phyloP scores from a whole-genome alignment of 2,797 vertebrate species.

The Macropodus opercularis region DNA sequence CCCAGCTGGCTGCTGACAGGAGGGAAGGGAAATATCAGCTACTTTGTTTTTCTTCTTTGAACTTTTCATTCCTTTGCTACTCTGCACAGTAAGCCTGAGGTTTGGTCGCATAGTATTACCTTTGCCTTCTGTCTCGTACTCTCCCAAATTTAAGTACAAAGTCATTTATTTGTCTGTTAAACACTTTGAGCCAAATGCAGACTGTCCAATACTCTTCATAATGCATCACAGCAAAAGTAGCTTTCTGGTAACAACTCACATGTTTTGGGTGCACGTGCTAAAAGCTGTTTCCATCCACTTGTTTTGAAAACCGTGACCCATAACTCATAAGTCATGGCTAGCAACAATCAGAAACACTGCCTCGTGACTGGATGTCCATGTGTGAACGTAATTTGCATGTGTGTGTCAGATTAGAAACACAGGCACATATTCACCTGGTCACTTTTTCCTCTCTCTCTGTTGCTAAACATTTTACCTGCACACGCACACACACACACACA shows the following conservation, averaged over 20 bases:
- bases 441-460: too few species aligned
- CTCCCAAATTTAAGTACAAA: constrained; percentile 10
- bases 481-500: too few species aligned
- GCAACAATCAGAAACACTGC: constrained; percentile 34
- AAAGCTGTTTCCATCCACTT: constrained; percentile 60
- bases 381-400: constrained; percentile 22
- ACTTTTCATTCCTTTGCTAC: constrained; percentile 45
- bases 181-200: constrained; percentile 20
- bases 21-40: constrained; percentile 50
- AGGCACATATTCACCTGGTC: too few species aligned
- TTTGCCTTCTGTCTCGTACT: constrained; percentile 18
- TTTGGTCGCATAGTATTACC: constrained; percentile 22
- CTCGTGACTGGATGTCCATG: constrained; percentile 43
- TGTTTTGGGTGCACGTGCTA: constrained; percentile 9
- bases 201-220: constrained; percentile 6
- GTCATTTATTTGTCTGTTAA: constrained; percentile 13
- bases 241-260: too few species aligned
- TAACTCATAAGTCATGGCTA: constrained; percentile 38
- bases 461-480: too few species aligned
- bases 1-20: constrained; percentile 65
- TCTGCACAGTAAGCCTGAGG: constrained; percentile 32
- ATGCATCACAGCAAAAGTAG: too few species aligned
- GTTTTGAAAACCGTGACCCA: constrained; percentile 59
- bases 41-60: constrained; percentile 50
- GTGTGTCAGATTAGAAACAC: background rate